Evolutionary conservation across 2,113 vertebrate genomes (phyloP).

Genomic region (Takifugu flavidus): DNA sequence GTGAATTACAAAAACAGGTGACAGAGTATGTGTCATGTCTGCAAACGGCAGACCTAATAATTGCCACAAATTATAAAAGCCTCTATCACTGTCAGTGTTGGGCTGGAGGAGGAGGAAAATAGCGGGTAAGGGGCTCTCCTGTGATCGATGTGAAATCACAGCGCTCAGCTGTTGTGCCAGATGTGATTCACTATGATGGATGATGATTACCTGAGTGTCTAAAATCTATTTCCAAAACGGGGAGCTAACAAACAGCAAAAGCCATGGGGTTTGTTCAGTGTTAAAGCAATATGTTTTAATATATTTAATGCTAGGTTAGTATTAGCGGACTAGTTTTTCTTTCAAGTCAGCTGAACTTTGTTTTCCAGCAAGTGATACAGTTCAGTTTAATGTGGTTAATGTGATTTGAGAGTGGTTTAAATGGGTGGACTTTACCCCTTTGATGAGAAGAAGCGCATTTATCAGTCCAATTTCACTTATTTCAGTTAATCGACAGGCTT

Average conservation of each 20-base stretch:
- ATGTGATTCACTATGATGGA: conserved; percentile 76
- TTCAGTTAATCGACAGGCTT: too few relatives aligned
- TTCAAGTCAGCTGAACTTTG: too few relatives aligned
- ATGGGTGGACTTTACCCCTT: conserved; percentile 5
- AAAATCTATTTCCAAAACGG: conserved; percentile 68
- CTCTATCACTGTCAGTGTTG: conserved; percentile 67
- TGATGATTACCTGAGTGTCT: conserved; percentile 66
- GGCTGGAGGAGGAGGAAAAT: conserved; percentile 32
- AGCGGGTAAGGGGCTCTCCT: conserved; percentile 49
- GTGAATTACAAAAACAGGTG: conserved; percentile 70
- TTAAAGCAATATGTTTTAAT: conserved; percentile 28
- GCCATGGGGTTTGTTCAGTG: conserved; percentile 45
- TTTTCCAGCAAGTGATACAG: too few relatives aligned
- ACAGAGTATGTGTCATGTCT: conserved; percentile 57
- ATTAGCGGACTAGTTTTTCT: too few relatives aligned
- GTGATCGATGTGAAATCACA: conserved; percentile 68
- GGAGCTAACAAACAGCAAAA: conserved; percentile 58
- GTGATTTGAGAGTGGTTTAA: background rate
- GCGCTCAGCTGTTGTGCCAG: conserved; percentile 60
- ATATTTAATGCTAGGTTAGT: too few relatives aligned
- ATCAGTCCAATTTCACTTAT: conserved; percentile 24
- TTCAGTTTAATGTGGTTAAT: conserved; percentile 47
- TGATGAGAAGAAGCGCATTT: conserved; percentile 5
- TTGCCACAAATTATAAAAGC: conserved; percentile 68
- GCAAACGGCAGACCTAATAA: conserved; percentile 63